A percentile compares a stretch with the other conserved stretches of the same genome.
These are phyloP conservation scores for Malurus melanocephalus DNA, from an alignment of 2,113 vertebrate species.

Conservation along the genomic window DNA sequence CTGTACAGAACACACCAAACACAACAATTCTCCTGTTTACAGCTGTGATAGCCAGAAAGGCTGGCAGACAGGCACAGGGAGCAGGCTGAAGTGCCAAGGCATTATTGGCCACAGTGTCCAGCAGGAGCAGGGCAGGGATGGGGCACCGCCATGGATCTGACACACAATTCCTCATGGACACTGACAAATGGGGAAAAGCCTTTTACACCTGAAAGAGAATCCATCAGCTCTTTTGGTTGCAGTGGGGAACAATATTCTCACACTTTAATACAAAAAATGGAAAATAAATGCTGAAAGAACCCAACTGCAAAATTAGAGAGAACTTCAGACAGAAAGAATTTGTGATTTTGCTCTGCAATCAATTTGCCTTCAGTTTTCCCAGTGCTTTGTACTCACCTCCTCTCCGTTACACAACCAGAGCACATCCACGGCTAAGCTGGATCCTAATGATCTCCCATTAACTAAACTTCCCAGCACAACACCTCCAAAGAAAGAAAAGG, in stretches of 20 bases:
- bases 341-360: neutral
- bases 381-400: neutral
- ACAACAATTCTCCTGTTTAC: neutral
- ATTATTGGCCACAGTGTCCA: neutral
- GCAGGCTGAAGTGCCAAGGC: neutral
- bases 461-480: neutral
- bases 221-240: neutral
- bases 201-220: neutral
- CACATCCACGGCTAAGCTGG: neutral
- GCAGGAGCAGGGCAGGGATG: neutral
- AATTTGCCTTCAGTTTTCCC: neutral
- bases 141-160: neutral
- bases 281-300: neutral
- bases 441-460: neutral
- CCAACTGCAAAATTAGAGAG: neutral
- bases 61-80: neutral
- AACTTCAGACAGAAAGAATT: neutral
- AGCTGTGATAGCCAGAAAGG: neutral
- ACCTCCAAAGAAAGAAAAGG: neutral
- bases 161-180: neutral
- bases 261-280: neutral
- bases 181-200: neutral
- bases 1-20: neutral
- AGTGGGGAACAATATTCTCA: neutral
- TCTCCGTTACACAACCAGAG: neutral